These are phyloP conservation scores for Syngnathus acus DNA, from an alignment of 2,797 vertebrate genomes.

Conservation along the genomic window DNA sequence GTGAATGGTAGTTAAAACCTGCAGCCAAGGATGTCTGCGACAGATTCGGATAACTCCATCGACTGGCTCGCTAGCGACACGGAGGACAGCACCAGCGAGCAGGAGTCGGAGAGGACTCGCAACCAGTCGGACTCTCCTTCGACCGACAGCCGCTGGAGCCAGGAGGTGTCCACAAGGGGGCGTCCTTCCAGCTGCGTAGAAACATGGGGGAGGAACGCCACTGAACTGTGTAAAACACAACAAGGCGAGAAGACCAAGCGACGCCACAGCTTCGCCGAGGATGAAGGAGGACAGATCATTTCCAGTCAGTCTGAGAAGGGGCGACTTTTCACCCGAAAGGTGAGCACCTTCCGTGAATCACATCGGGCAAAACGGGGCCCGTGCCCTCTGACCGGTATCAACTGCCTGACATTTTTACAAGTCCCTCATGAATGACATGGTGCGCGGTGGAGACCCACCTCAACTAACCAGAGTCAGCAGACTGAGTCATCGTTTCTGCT, in stretches of 20 bases:
- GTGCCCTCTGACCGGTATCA: conserved; percentile 33
- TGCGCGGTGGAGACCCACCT: conserved; percentile 23
- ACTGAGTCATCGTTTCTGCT: conserved; percentile 20
- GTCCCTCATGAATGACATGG: conserved; percentile 19
- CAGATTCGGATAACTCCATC: conserved; percentile 76
- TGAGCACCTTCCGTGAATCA: conserved; percentile 42
- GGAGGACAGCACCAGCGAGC: conserved; percentile 63
- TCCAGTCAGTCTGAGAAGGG: conserved; percentile 52
- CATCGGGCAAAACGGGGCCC: conserved; percentile 1
- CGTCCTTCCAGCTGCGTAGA: conserved; percentile 40
- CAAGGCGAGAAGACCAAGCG: conserved; percentile 58
- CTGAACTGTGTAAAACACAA: conserved; percentile 43
- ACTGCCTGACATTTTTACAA: conserved; percentile 14
- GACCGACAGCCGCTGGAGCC: conserved; percentile 33
- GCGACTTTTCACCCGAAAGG: conserved; percentile 65
- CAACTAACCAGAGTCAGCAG: conserved; percentile 7
- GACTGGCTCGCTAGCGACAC: conserved; percentile 76
- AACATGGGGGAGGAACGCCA: conserved; percentile 27
- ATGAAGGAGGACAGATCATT: conserved; percentile 46
- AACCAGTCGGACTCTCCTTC: conserved; percentile 31
- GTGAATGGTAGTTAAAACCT: conserved; percentile 62
- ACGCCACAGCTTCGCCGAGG: conserved; percentile 37
- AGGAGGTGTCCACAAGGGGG: conserved; percentile 39
- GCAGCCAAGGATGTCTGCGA: conserved; percentile 74
- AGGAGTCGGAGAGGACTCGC: conserved; percentile 44